Conservation (phyloP, 37 sponge, comb jelly and placozoan genomes). For the Chondrilla cf. caribensis region DNA sequence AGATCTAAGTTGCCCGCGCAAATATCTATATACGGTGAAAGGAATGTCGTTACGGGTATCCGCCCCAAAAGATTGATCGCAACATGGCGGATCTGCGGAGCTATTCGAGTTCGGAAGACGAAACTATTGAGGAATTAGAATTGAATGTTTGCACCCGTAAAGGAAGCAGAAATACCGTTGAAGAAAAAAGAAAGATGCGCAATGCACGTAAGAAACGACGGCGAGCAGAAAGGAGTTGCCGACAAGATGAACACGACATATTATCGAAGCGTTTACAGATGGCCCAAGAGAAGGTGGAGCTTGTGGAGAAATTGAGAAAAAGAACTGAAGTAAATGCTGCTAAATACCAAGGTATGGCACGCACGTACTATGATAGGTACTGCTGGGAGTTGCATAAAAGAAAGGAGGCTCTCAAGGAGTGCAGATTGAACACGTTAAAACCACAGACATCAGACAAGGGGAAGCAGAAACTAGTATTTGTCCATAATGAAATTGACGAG, state of each 20-base stretch:
- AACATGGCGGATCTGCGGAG: neutral
- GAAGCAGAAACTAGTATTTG: neutral
- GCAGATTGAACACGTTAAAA: neutral
- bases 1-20: too few species aligned
- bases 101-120: neutral
- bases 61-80: neutral
- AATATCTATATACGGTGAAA: too few species aligned
- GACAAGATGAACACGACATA: neutral
- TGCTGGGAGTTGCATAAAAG: slow-evolving; percentile 19
- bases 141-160: neutral
- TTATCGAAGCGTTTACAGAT: neutral
- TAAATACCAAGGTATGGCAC: slow-evolving; percentile 16
- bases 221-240: neutral
- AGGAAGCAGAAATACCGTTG: neutral
- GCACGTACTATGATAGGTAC: slow-evolving; percentile 23
- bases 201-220: neutral
- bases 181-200: slow-evolving; percentile 20
- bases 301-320: neutral
- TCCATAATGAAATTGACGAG: slow-evolving; percentile 19
- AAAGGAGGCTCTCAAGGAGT: neutral
- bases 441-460: neutral
- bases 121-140: neutral
- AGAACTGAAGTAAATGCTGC: neutral
- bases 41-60: too few species aligned
- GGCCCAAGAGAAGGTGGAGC: neutral